These are phyloP conservation scores for Esox niger DNA, from an alignment of 2,113 vertebrate species.

Conservation along the genomic window DNA sequence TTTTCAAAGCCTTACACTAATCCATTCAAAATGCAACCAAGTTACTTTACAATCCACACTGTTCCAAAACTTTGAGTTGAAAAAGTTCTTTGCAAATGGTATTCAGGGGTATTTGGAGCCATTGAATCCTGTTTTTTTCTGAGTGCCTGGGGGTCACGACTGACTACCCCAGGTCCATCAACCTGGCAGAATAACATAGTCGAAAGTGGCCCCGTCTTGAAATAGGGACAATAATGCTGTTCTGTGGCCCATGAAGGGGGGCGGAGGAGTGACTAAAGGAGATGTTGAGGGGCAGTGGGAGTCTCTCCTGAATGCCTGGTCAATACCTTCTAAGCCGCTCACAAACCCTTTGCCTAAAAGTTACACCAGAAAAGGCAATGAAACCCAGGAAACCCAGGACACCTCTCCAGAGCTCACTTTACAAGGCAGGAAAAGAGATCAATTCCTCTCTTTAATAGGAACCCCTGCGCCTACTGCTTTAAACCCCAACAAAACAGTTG, in stretches of 20 bases:
- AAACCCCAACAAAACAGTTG: conserved; percentile 15
- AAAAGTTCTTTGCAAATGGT: conserved; percentile 9
- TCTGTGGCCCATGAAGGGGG: neutral
- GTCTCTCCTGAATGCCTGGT: conserved; percentile 19
- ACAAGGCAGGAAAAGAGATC: conserved; percentile 24
- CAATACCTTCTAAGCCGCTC: conserved; percentile 6
- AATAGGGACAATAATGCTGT: too few relatives aligned
- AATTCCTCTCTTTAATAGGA: conserved; percentile 31
- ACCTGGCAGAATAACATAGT: conserved; percentile 49
- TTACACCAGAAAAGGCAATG: conserved; percentile 29
- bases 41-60: conserved; percentile 3
- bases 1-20: conserved; percentile 4
- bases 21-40: neutral
- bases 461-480: conserved; percentile 4
- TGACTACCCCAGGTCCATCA: conserved; percentile 49
- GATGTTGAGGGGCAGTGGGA: neutral
- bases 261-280: neutral
- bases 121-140: conserved; percentile 28
- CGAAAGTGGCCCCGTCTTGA: conserved; percentile 27
- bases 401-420: conserved; percentile 25
- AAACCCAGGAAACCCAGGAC: conserved; percentile 5
- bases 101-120: conserved; percentile 18
- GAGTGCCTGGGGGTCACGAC: conserved; percentile 37
- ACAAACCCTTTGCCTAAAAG: conserved; percentile 14
- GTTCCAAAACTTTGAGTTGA: too few relatives aligned